Base-by-base conservation (phyloP, 2,797 vertebrate species). In the Labeo calbasu region DNA sequence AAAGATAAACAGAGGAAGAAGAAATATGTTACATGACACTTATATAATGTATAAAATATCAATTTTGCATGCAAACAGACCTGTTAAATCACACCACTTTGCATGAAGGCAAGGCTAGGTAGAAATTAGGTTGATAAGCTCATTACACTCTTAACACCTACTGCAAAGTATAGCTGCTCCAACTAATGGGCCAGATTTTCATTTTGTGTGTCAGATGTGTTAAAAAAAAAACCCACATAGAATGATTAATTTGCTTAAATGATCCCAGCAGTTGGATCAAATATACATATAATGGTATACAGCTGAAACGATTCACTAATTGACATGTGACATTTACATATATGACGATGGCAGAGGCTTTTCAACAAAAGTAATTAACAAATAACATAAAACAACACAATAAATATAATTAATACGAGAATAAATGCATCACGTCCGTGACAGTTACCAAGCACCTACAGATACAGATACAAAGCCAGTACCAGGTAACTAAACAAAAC, bases 11-110 rank as follows among this genome's bases (percentile, higher is more conserved):
- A 69, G 0, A 71, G 7, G 9, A 10, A 61, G 40, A 2, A 70
- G 4, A 71, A 59, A 21, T 76, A 43, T 61, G 46, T 51, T 66
- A 73, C 79, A 61, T 61, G 0, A 72, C 69, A 77, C n/a, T n/a
- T n/a, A n/a, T n/a, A n/a, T n/a, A n/a, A n/a, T 25, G 15, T 48
- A 21, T 19, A n/a, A 75, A 82, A 23, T 5, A 36, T 0, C 19
- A 9, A 21, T 5, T 40, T 36, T 21, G 23, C 40, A 46, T 48
- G 23, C 23, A 48, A 63, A 63, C 40, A 63, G 9, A n/a, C 23
- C 59, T 28, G 61, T 28, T 28, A 63, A 63, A 28, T 2, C 23
- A 25, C 12, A 61, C 59, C 11, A 43, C 40, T 43, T 46, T 46
- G 43, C 43, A 10, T 46, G 43, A 46, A 46, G 43, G 12, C 59